These are phyloP conservation scores for Pampusana beccarii DNA, from an alignment of 2,113 vertebrate species.

Conservation along the genomic window DNA sequence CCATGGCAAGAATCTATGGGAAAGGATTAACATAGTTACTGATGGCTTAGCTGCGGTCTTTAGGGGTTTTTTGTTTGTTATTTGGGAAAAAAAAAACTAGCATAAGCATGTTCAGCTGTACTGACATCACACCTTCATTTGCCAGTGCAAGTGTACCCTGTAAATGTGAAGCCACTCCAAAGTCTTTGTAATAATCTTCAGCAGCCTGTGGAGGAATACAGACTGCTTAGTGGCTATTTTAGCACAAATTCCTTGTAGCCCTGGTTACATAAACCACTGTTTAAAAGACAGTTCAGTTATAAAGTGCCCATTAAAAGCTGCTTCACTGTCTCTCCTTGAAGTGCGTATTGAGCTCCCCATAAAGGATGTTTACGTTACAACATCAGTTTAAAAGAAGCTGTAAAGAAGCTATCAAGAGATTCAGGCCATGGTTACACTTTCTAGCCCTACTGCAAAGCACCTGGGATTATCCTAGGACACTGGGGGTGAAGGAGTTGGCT, in stretches of 20 bases:
- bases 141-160: background rate
- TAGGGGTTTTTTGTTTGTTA: background rate
- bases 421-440: background rate
- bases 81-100: background rate
- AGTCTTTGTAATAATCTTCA: background rate
- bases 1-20: background rate
- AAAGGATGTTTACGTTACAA: background rate
- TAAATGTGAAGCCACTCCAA: background rate
- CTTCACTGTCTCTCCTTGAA: background rate
- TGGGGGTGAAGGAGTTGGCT: background rate
- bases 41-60: background rate
- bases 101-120: background rate
- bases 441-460: background rate
- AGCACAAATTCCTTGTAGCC: background rate
- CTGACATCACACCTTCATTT: background rate
- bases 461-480: background rate
- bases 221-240: background rate
- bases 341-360: background rate
- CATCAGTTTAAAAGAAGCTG: background rate
- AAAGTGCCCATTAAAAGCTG: background rate
- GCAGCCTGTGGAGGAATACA: background rate
- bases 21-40: background rate
- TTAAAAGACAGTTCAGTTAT: conserved; percentile 1
- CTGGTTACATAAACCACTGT: background rate
- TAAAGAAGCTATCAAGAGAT: background rate